phyloP scores from a whole-genome alignment of 2,113 vertebrate genomes.

The Otocyon megalotis region DNA sequence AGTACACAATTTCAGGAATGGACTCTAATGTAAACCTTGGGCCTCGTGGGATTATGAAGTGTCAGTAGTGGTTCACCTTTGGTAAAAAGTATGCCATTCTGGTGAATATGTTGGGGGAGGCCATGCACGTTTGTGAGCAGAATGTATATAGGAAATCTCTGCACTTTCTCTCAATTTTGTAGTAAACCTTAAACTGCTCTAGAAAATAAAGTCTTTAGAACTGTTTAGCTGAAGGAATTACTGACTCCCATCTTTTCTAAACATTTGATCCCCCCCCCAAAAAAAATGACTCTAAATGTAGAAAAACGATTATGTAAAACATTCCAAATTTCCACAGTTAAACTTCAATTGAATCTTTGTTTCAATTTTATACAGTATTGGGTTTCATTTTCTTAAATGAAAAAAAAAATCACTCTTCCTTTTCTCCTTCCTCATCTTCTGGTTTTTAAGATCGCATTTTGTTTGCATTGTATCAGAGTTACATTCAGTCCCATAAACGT shows the following conservation, averaged over 20 bases:
- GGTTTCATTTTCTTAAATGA: not conserved
- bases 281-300: not conserved
- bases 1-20: not conserved
- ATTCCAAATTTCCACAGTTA: not conserved
- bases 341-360: not conserved
- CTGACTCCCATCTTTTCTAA: not conserved
- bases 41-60: too few relatives aligned
- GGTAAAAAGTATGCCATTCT: too few relatives aligned
- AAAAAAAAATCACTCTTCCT: not conserved
- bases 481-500: not conserved
- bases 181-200: not conserved
- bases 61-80: too few relatives aligned
- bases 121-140: rapidly evolving
- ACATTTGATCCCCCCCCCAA: not conserved
- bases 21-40: not conserved
- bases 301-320: not conserved
- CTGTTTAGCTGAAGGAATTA: not conserved
- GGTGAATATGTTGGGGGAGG: not conserved
- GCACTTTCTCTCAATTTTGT: not conserved
- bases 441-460: not conserved
- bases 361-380: not conserved
- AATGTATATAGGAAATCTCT: rapidly evolving
- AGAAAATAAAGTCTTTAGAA: not conserved
- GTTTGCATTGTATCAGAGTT: not conserved
- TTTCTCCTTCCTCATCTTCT: not conserved